phyloP scores from a whole-genome alignment of 2,113 vertebrate species.

The Alethe castanea region DNA sequence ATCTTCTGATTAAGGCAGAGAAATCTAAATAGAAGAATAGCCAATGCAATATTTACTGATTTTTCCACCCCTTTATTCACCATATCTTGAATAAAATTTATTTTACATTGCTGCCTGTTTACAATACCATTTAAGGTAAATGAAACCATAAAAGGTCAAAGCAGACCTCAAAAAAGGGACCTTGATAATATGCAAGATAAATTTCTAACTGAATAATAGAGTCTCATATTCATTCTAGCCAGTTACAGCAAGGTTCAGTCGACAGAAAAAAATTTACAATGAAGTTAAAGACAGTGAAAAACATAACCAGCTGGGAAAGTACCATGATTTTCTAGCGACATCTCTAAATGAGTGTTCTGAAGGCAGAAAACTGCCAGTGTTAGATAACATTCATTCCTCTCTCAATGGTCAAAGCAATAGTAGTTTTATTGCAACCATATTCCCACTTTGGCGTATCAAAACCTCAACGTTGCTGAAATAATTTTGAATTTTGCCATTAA shows the following conservation, averaged over 20 bases:
- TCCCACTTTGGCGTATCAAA: not conserved
- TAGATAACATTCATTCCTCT: not conserved
- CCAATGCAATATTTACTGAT: not conserved
- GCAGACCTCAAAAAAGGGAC: not conserved
- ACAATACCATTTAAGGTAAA: not conserved
- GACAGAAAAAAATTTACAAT: not conserved
- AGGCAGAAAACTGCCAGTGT: not conserved
- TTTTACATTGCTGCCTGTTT: not conserved
- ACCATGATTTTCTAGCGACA: not conserved
- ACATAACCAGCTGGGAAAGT: not conserved
- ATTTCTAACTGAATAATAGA: not conserved
- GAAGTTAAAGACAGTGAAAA: not conserved
- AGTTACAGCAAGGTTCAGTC: not conserved
- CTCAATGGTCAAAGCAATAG: not conserved
- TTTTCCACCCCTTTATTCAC: not conserved
- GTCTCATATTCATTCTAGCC: not conserved
- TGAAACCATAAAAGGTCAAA: not conserved
- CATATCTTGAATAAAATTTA: not conserved
- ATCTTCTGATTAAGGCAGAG: not conserved
- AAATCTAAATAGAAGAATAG: not conserved
- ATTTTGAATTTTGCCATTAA: not conserved
- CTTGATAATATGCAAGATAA: not conserved
- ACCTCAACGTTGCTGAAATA: not conserved
- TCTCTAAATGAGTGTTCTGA: not conserved
- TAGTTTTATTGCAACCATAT: slow-evolving; percentile 17